These are phyloP conservation scores for Aproaerema taeniolella DNA, from an alignment of 2,888 invertebrate species.

Conservation along the genomic window DNA sequence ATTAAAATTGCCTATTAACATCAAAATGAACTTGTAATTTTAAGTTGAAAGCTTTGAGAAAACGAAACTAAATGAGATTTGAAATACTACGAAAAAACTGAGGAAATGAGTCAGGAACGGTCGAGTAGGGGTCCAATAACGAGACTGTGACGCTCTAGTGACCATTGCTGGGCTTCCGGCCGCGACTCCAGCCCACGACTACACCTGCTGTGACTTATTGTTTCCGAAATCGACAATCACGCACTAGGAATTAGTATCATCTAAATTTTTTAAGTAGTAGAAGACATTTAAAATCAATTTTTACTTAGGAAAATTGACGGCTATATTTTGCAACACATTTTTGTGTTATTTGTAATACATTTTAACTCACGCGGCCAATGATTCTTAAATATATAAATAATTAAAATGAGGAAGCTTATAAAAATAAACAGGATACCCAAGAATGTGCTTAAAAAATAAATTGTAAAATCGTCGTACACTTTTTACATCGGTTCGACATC, in stretches of 20 bases:
- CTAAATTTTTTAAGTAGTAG: no score
- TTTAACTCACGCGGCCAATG: no score
- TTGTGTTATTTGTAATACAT: no score
- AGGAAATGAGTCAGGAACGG: constrained; percentile 67
- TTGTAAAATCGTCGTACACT: constrained; percentile 41
- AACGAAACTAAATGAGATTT: constrained; percentile 41
- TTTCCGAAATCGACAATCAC: no score
- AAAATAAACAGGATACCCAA: constrained; percentile 45
- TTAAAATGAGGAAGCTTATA: constrained; percentile 46
- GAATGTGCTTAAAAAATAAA: constrained; percentile 47
- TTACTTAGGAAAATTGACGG: no score
- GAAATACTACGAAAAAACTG: constrained; percentile 43
- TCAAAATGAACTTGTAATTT: no score
- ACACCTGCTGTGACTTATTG: constrained; percentile 44
- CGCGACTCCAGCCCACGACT: constrained; percentile 25
- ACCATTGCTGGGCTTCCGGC: constrained; percentile 53
- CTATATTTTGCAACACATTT: no score
- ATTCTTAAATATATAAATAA: no score
- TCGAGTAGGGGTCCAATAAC: constrained; percentile 47
- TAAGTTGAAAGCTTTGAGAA: constrained; percentile 44
- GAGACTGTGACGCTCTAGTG: constrained; percentile 56
- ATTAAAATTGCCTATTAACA: no score
- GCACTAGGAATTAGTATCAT: no score
- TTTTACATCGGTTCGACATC: constrained; percentile 46
- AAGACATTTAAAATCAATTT: no score